phyloP scores from a whole-genome alignment of 2,797 vertebrate genomes.

The Squalus acanthias region DNA sequence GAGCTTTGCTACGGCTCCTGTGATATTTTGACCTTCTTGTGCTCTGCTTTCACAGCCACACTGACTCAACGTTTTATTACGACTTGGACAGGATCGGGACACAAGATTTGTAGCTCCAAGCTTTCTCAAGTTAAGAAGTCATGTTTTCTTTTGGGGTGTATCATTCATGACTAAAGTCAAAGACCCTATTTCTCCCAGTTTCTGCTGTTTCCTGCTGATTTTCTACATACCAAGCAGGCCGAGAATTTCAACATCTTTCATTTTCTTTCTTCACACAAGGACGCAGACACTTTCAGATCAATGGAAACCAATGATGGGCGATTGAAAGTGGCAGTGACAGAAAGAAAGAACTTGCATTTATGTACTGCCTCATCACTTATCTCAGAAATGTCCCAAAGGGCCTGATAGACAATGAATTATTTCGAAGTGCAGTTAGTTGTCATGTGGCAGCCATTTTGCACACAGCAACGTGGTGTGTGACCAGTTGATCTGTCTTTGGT shows the following conservation, averaged over 20 bases:
- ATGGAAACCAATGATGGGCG: background rate
- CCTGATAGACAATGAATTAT: background rate
- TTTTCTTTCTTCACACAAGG: background rate
- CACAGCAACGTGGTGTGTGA: background rate
- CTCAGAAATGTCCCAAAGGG: background rate
- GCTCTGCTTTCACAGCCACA: background rate
- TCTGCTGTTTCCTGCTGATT: background rate
- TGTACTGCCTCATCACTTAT: background rate
- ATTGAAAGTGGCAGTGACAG: background rate
- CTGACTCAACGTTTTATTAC: background rate
- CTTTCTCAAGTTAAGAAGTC: background rate
- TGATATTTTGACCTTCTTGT: constrained; percentile 10
- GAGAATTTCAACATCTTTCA: background rate
- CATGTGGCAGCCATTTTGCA: background rate
- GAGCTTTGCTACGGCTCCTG: background rate
- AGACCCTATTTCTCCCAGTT: background rate
- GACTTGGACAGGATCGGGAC: background rate
- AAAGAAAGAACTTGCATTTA: background rate
- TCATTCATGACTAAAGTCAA: background rate
- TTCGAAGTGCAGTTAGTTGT: background rate
- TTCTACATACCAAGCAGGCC: background rate
- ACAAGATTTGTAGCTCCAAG: background rate
- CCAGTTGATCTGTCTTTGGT: background rate
- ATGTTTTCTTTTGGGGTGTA: background rate
- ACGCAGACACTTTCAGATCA: background rate